A percentile compares a stretch with the other conserved stretches of the same genome.
phyloP scores from a whole-genome alignment of 2,113 vertebrate species.

The Thamnaconus septentrionalis region DNA sequence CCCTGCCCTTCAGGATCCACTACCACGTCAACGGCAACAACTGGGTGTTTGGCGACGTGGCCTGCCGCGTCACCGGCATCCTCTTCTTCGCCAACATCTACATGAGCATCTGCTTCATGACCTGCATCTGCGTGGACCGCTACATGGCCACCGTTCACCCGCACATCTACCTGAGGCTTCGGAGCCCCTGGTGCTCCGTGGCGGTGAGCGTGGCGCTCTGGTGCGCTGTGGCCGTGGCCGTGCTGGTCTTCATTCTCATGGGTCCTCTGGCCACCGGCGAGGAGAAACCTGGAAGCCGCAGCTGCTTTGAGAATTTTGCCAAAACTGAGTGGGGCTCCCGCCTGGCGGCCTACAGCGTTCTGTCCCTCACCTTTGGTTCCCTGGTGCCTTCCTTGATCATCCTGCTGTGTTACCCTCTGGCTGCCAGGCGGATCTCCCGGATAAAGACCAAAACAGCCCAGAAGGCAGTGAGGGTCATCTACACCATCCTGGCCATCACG shows the following conservation, averaged over 20 bases:
- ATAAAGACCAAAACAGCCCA: slow-evolving; percentile 54
- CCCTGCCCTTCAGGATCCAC: slow-evolving; percentile 81
- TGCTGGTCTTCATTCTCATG: slow-evolving; percentile 52
- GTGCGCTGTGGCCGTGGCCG: background rate
- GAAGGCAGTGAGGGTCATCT: slow-evolving; percentile 76
- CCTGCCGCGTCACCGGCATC: slow-evolving; percentile 71
- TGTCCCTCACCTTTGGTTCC: slow-evolving; percentile 72
- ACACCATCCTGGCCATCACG: slow-evolving; percentile 76
- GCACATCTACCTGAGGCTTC: slow-evolving; percentile 68
- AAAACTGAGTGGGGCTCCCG: slow-evolving; percentile 51
- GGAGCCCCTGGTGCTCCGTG: background rate
- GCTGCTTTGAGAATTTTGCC: slow-evolving; percentile 79
- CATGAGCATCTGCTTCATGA: slow-evolving; percentile 81
- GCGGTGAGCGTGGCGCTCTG: slow-evolving; percentile 63
- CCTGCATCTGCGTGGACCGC: slow-evolving; percentile 79
- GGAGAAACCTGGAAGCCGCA: background rate
- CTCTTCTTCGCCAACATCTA: slow-evolving; percentile 78
- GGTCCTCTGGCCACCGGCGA: slow-evolving; percentile 52
- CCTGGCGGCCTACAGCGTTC: slow-evolving; percentile 53
- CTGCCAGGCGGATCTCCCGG: slow-evolving; percentile 57
- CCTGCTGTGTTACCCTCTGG: slow-evolving; percentile 76
- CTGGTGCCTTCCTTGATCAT: slow-evolving; percentile 71
- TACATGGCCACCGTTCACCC: slow-evolving; percentile 81
- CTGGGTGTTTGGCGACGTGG: slow-evolving; percentile 77
- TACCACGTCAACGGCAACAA: slow-evolving; percentile 76